phyloP scores from a whole-genome alignment of 2,113 vertebrate genomes.

The Passer domesticus region DNA sequence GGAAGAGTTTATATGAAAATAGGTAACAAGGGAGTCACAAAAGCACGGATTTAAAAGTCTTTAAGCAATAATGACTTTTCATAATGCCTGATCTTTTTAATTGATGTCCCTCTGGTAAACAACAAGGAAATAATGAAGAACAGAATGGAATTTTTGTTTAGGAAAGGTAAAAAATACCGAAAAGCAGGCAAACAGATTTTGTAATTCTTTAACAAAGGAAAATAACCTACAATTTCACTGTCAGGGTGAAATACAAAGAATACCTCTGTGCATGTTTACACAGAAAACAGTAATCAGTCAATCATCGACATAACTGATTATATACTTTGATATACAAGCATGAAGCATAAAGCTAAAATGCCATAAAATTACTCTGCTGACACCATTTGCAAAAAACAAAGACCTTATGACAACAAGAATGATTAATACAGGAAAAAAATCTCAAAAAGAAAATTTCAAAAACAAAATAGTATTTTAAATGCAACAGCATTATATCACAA shows the following conservation, averaged over 20 bases:
- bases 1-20: conserved; percentile 70
- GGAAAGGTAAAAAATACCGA: conserved; percentile 44
- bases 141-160: conserved; percentile 6
- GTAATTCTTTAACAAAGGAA: conserved; percentile 50
- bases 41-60: conserved; percentile 68
- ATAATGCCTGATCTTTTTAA: conserved; percentile 64
- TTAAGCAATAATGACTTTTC: conserved; percentile 75
- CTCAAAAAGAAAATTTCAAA: background rate
- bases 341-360: conserved; percentile 60
- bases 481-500: conserved; percentile 4
- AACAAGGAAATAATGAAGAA: background rate
- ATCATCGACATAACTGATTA: conserved; percentile 61
- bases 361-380: conserved; percentile 16
- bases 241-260: conserved; percentile 49
- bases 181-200: conserved; percentile 19
- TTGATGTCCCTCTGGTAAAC: conserved; percentile 51
- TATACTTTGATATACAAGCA: conserved; percentile 20
- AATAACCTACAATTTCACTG: conserved; percentile 27
- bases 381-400: conserved; percentile 32
- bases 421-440: background rate
- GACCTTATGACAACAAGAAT: background rate
- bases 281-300: conserved; percentile 65
- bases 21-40: conserved; percentile 74
- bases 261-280: background rate
- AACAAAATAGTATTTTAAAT: background rate